Conservation (phyloP, 2,888 invertebrate genomes). For the Catocala nupta region DNA sequence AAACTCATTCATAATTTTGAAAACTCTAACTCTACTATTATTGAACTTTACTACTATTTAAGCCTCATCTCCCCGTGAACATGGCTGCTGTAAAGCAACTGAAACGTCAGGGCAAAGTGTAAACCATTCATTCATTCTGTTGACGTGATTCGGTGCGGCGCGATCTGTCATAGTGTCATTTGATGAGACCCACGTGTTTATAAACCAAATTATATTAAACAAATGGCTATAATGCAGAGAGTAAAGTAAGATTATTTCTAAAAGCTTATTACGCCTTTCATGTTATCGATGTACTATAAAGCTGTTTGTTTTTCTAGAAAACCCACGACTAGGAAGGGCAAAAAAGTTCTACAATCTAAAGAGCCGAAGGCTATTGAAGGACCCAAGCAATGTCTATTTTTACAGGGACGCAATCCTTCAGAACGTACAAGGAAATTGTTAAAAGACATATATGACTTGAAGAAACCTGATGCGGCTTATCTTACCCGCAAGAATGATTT, state of each 20-base stretch:
- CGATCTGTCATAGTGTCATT: no score
- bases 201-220: no score
- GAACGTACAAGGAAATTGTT: slow-evolving; percentile 90
- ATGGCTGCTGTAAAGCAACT: no score
- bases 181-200: no score
- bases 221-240: slow-evolving; percentile 36
- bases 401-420: slow-evolving; percentile 94
- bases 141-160: no score
- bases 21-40: no score
- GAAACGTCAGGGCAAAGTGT: no score
- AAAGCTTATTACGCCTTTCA: background rate
- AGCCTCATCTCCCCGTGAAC: no score
- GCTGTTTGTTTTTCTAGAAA: slow-evolving; percentile 88
- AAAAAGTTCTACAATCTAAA: slow-evolving; percentile 92
- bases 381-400: slow-evolving; percentile 93
- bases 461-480: slow-evolving; percentile 94
- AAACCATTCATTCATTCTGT: no score
- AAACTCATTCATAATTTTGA: no score
- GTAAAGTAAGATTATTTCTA: slow-evolving; percentile 65
- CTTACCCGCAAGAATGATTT: slow-evolving; percentile 94
- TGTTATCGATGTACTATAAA: background rate
- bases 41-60: no score
- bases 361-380: slow-evolving; percentile 97
- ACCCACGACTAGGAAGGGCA: slow-evolving; percentile 95
- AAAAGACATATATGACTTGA: slow-evolving; percentile 95